A percentile compares a stretch with the other conserved stretches of the same genome.
These are phyloP conservation scores for Ericerus pela DNA, from an alignment of 1,140 invertebrate species.

Conservation along the genomic window DNA sequence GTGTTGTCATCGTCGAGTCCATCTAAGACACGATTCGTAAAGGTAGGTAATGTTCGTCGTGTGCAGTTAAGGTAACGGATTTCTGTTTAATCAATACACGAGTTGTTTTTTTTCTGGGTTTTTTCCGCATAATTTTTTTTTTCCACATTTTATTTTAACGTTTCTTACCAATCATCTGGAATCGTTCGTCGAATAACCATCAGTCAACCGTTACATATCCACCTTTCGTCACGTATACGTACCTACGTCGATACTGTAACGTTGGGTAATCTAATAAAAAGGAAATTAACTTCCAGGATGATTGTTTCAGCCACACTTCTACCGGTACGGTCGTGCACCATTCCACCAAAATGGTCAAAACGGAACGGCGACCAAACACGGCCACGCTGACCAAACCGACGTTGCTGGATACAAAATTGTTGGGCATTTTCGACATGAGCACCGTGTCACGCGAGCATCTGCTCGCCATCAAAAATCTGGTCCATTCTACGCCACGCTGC, in stretches of 20 bases:
- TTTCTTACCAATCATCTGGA: neutral
- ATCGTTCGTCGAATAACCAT: neutral
- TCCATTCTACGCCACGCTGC: conserved; percentile 25
- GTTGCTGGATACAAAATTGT: conserved; percentile 37
- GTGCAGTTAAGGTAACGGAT: neutral
- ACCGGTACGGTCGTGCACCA: neutral
- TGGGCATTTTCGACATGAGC: conserved; percentile 43
- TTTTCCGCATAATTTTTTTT: conserved; percentile 6
- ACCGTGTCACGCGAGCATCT: conserved; percentile 26
- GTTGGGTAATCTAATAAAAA: too few species aligned
- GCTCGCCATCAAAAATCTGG: conserved; percentile 38
- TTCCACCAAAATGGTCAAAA: neutral
- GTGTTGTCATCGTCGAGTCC: neutral
- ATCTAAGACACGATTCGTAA: neutral
- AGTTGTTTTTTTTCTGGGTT: too few species aligned
- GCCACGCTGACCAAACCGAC: conserved; percentile 40
- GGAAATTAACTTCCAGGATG: neutral
- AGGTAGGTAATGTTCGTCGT: conserved; percentile 5
- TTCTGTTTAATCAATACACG: conserved; percentile 3
- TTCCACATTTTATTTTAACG: neutral
- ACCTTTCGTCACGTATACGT: neutral
- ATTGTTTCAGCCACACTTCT: too few species aligned
- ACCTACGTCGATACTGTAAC: too few species aligned
- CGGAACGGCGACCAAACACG: conserved; percentile 34
- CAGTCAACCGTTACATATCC: neutral